Percentiles rank a stretch among this genome's conserved stretches.
Evolutionary conservation across 2,113 vertebrate species (phyloP).

Genomic region (Nothocercus nigrocapillus): DNA sequence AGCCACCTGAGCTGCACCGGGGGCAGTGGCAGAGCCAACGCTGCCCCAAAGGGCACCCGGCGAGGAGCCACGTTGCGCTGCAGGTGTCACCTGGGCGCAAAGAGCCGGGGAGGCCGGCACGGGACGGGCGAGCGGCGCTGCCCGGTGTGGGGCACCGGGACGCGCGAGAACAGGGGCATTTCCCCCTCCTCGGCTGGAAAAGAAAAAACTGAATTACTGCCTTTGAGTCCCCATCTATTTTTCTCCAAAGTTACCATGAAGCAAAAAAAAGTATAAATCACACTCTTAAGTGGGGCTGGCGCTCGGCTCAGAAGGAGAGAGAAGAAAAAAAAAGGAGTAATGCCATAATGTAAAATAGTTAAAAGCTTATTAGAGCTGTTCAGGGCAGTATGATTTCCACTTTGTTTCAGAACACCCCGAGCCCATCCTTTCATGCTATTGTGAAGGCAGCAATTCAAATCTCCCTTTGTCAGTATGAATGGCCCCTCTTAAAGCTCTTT

Average conservation of each 20-base stretch:
- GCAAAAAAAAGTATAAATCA: slow-evolving; percentile 90
- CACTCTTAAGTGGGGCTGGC: slow-evolving; percentile 83
- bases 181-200: slow-evolving; percentile 72
- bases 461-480: slow-evolving; percentile 94
- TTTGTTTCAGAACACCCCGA: slow-evolving; percentile 92
- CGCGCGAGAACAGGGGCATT: neutral
- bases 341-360: slow-evolving; percentile 90
- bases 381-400: slow-evolving; percentile 93
- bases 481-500: slow-evolving; percentile 91
- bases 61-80: neutral
- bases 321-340: slow-evolving; percentile 67
- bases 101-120: neutral
- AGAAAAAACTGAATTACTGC: slow-evolving; percentile 79
- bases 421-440: slow-evolving; percentile 96
- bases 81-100: neutral
- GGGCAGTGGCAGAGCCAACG: neutral
- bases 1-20: neutral
- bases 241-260: slow-evolving; percentile 85
- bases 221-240: slow-evolving; percentile 81
- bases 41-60: neutral
- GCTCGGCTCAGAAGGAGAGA: slow-evolving; percentile 77
- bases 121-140: neutral
- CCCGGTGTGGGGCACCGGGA: neutral
- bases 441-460: slow-evolving; percentile 93
- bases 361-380: slow-evolving; percentile 96